Base-by-base conservation (phyloP, 2,888 invertebrate genomes). In the Acronicta psi region DNA sequence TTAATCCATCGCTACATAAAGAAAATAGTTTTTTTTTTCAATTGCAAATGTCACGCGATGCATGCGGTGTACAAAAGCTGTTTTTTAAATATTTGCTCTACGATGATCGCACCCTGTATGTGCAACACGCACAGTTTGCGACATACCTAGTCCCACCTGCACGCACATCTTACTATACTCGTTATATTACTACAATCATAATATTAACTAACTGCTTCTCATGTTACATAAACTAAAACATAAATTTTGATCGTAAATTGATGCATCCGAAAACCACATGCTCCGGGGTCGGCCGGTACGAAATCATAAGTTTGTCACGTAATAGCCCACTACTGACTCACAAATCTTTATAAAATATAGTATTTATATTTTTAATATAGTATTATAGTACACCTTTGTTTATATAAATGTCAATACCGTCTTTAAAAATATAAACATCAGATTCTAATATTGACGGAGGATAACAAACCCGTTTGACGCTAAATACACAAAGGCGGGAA, bases 401-500 rank as follows among this genome's bases (percentile, higher is more conserved):
- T 13, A 38, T 8, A 46, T 38, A 45, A 43, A 42, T 57, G 42
- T 55, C 59, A 29, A 66, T 40, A 55, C 51, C 34, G 31, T 29
- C 34, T 55, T 16, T 49, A 51, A 60, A 74, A 69, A 64, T 71
- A 59, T 23, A 1, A 54, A 45, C 58, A 64, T 59, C 46, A 29
- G 43, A 50, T 64, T 55, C 60, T 51, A 70, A 58, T 52, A 41
- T n/a, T 18, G 47, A 57, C 41, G 47, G 61, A 52, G 66, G 57
- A 63, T 60, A 59, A 47, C 8, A 63, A 69, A 77, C 64, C 50
- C 61, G 65, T 63, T 72, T 65, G 45, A 40, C 54, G 56, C 58
- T 62, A 65, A 62, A 61, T 42, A 69, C 54, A 67, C 69, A 69
- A 77, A 69, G 73, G 73, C 77, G 75, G 75, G 75, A 77, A 75